phyloP scores from a whole-genome alignment of 2,797 vertebrate species.

The Tragelaphus eurycerus region DNA sequence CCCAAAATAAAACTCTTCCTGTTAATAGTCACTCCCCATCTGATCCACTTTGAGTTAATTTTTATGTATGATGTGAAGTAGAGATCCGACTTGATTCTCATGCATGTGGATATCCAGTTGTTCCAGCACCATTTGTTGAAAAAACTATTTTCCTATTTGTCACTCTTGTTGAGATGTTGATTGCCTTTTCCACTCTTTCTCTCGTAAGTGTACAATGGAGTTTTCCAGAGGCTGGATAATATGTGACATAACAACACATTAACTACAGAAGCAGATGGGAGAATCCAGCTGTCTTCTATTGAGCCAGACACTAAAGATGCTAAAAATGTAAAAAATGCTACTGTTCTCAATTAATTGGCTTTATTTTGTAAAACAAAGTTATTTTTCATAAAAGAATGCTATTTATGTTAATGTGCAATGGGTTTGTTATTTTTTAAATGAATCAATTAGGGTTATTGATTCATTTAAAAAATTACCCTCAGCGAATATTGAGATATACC shows the following conservation, averaged over 20 bases:
- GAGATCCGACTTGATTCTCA: neutral
- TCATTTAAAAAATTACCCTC: neutral
- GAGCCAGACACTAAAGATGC: neutral
- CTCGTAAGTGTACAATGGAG: neutral
- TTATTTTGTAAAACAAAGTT: neutral
- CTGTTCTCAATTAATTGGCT: neutral
- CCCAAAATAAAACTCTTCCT: neutral
- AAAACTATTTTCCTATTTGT: neutral
- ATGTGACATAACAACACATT: neutral
- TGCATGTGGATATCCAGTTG: neutral
- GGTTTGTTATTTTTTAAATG: neutral
- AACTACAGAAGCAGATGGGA: neutral
- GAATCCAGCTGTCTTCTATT: neutral
- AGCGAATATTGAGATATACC: neutral
- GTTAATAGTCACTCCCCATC: neutral
- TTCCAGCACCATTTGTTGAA: neutral
- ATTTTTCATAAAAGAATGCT: neutral
- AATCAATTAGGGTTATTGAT: neutral
- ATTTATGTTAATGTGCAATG: neutral
- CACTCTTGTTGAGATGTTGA: neutral
- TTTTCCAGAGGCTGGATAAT: neutral
- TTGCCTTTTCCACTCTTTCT: neutral
- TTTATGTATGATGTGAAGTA: neutral
- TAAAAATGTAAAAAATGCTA: conserved; percentile 12
- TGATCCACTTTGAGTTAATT: neutral